Conservation (phyloP, 2,113 vertebrate species). For the Alligator sinensis region DNA sequence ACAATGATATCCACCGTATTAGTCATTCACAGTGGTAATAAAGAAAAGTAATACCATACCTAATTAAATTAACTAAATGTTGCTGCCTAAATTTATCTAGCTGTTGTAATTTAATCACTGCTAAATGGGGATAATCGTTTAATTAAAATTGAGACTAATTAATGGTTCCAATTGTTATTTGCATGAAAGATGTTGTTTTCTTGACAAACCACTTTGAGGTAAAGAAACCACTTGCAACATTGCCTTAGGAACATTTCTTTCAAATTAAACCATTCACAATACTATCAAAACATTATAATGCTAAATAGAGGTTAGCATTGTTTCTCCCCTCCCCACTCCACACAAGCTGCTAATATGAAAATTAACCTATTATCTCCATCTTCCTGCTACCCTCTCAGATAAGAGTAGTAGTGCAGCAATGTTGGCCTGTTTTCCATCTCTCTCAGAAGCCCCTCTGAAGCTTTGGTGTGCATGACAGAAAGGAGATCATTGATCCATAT, state of each 20-base stretch:
- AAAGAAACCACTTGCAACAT: constrained; percentile 24
- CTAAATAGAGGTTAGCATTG: neutral
- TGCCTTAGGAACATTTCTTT: constrained; percentile 45
- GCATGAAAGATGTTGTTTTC: constrained; percentile 54
- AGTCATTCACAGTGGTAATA: constrained; percentile 50
- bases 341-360: neutral
- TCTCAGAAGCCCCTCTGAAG: neutral
- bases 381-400: neutral
- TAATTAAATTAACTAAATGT: constrained; percentile 75
- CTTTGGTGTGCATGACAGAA: too few species aligned
- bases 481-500: too few species aligned
- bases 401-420: neutral
- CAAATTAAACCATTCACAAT: constrained; percentile 11
- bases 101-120: constrained; percentile 69
- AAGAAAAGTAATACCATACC: constrained; percentile 47
- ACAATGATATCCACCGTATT: neutral
- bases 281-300: neutral
- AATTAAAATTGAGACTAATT: constrained; percentile 76
- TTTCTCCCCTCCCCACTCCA: neutral
- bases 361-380: neutral
- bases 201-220: constrained; percentile 48
- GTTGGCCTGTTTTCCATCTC: neutral
- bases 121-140: constrained; percentile 63
- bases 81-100: constrained; percentile 69
- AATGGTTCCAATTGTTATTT: constrained; percentile 71